Conservation (phyloP, 2,113 vertebrate genomes). For the Mesocricetus auratus region DNA sequence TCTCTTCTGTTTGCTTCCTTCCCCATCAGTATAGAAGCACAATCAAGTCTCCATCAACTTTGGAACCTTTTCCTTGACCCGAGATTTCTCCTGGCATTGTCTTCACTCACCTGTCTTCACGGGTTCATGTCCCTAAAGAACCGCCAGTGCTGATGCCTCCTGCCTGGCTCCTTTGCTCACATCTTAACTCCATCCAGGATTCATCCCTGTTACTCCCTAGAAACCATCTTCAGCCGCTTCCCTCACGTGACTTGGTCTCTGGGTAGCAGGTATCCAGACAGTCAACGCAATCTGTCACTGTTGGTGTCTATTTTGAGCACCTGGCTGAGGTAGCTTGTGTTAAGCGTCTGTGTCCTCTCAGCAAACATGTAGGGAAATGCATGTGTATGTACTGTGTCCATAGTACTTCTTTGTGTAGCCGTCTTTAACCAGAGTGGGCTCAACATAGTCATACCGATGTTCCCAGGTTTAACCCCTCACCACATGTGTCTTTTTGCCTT, state of each 20-base stretch:
- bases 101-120: background rate
- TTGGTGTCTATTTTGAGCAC: background rate
- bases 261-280: too few species aligned
- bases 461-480: background rate
- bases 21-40: background rate
- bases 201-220: background rate
- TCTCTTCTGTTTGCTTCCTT: background rate
- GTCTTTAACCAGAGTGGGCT: background rate
- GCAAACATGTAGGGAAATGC: background rate
- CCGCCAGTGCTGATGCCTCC: background rate
- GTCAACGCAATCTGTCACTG: background rate
- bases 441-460: background rate
- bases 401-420: background rate
- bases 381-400: background rate
- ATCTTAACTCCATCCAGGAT: background rate
- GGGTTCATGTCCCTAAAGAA: too few species aligned
- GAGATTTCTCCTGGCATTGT: too few species aligned
- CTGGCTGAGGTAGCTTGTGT: background rate
- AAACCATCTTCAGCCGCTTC: background rate
- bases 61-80: background rate
- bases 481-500: background rate
- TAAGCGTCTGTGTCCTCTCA: background rate
- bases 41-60: background rate
- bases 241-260: background rate
- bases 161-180: background rate